phyloP scores from a whole-genome alignment of 2,113 vertebrate genomes.

The Corynorhinus townsendii region DNA sequence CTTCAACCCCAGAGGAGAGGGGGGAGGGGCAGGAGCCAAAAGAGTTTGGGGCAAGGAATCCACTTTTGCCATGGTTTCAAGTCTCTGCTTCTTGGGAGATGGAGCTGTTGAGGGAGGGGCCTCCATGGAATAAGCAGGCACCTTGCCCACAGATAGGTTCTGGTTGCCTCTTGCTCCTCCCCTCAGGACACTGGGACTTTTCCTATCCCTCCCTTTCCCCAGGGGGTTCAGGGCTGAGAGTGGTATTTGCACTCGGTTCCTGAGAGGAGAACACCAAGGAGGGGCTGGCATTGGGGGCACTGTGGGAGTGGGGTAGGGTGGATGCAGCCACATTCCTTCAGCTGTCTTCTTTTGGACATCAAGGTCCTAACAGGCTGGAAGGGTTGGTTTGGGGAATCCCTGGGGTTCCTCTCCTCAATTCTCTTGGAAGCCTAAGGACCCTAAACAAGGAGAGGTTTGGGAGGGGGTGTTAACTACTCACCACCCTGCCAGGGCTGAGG shows the following conservation, averaged over 20 bases:
- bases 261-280: not conserved
- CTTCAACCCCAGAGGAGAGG: not conserved
- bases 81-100: not conserved
- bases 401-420: not conserved
- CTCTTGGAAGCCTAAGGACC: not conserved
- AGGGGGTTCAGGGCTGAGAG: not conserved
- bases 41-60: not conserved
- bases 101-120: not conserved
- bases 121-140: not conserved
- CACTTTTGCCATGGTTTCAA: slow-evolving; percentile 9
- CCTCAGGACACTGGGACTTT: not conserved
- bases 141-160: not conserved
- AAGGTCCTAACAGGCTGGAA: not conserved
- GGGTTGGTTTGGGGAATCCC: not conserved
- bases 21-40: not conserved
- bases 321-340: not conserved
- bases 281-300: not conserved
- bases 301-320: not conserved
- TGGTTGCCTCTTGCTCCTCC: not conserved
- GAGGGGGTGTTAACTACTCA: slow-evolving; percentile 65
- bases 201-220: not conserved
- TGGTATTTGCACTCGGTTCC: slow-evolving; percentile 5
- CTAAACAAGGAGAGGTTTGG: slow-evolving; percentile 43
- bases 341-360: slow-evolving; percentile 3
- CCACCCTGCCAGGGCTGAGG: slow-evolving; percentile 63